Base-by-base conservation (phyloP, 1,140 invertebrate species). In the Plectus sambesii region DNA sequence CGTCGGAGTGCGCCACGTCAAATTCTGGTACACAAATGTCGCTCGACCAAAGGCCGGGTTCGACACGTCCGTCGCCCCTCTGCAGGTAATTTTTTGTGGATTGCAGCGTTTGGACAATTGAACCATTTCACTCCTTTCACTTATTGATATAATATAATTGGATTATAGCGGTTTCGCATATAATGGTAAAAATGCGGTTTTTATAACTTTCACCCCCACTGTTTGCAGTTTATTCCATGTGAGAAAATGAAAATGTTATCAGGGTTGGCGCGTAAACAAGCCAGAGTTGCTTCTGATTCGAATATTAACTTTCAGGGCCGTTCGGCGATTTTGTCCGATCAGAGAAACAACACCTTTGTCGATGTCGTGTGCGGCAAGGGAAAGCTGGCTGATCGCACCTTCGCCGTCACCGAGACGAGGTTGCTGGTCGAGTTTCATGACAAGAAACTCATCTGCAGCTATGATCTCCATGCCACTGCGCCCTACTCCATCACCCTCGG, bases 281-380 rank as follows among this genome's bases (percentile, higher is more conserved):
- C n/a, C n/a, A n/a, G n/a, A n/a, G n/a, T n/a, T n/a, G n/a, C n/a
- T 19, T 51, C 22, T 19, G 12, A 9, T 51, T 9, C 27, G 9
- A n/a, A 9, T 17, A 20, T 27, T 2, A 41, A 30, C n/a, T 49
- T 59, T 6, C 30, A 60, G 39, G 60, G 60, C 17, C 30, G 62
- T 20, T 61, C 62, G 19, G 60, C 58, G 17, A 62, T 62, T 37
- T 47, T 62, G 4, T 36, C 61, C 12, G 59, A 64, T 17, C 59
- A 62, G n/a, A 24, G 60, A 5, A 62, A 62, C 55, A 62, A 62
- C 22, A 62, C 60, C 5, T 62, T 62, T 23, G 35, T 60, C 5
- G 59, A 65, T 48, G 60, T 61, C 23, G 57, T 57, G 36, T 64
- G 61, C 42, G 59, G 61, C 8, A 23, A 42, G 3, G 49, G 55